These are phyloP conservation scores for Papilio demoleus DNA, from an alignment of 2,888 invertebrate genomes.

Conservation along the genomic window DNA sequence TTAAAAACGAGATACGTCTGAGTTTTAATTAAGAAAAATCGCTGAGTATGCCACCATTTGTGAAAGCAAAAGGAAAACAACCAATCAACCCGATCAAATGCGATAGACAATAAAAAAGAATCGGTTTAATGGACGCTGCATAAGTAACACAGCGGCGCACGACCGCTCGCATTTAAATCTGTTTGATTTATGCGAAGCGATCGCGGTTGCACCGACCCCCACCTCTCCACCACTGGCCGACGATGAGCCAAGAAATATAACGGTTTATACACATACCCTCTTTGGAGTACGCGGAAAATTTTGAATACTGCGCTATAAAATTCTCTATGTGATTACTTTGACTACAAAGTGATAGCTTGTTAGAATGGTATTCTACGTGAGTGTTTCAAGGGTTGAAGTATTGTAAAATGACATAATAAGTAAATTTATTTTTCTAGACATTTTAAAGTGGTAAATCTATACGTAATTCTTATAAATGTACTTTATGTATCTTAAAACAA, in stretches of 20 bases:
- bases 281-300: conserved; percentile 26
- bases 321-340: conserved; percentile 26
- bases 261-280: conserved; percentile 34
- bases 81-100: conserved; percentile 49
- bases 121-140: conserved; percentile 58
- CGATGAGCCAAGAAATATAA: conserved; percentile 45
- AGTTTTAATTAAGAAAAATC: conserved; percentile 28
- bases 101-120: conserved; percentile 50
- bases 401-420: too few relatives aligned
- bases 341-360: neutral
- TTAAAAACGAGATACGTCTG: neutral
- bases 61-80: conserved; percentile 47
- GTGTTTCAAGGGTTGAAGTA: too few relatives aligned
- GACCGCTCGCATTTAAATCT: conserved; percentile 66
- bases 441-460: too few relatives aligned
- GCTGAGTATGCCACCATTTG: conserved; percentile 43
- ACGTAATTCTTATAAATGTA: too few relatives aligned
- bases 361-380: neutral
- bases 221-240: conserved; percentile 35
- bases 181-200: conserved; percentile 70
- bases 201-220: conserved; percentile 48
- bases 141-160: conserved; percentile 58
- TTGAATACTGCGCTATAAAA: conserved; percentile 20
- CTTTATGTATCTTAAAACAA: too few relatives aligned
- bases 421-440: too few relatives aligned